Evolutionary conservation across 2,888 invertebrate species (phyloP).

Genomic region (Heteropelma amictum): DNA sequence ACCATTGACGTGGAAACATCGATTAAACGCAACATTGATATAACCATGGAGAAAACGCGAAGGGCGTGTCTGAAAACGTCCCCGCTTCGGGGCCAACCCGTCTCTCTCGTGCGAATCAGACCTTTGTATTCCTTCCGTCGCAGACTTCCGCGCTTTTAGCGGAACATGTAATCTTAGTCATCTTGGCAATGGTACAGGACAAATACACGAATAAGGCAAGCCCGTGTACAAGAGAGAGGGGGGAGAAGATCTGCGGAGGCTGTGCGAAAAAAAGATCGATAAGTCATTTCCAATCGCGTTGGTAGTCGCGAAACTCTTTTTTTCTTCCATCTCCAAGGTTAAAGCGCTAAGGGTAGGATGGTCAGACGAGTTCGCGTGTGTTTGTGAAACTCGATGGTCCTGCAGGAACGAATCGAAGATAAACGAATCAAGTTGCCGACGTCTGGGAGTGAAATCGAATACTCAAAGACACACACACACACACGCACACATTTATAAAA

Average conservation of each 20-base stretch:
- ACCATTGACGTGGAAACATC: too few species aligned
- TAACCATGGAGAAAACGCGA: too few species aligned
- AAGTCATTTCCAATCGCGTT: conserved; percentile 18
- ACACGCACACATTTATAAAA: neutral
- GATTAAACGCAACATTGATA: too few species aligned
- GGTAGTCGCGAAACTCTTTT: conserved; percentile 22
- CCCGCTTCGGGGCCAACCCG: too few species aligned
- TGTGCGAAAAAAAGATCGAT: conserved; percentile 13
- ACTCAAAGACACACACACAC: neutral
- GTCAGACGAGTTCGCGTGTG: conserved; percentile 28
- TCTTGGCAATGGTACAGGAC: too few species aligned
- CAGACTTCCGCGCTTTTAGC: too few species aligned
- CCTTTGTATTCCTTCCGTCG: too few species aligned
- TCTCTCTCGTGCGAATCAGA: too few species aligned
- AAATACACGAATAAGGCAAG: neutral
- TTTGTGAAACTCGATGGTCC: conserved; percentile 44
- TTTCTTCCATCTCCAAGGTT: conserved; percentile 28
- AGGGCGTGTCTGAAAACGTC: too few species aligned
- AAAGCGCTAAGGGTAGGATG: conserved; percentile 12
- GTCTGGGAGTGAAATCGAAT: conserved; percentile 5
- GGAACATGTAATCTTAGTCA: too few species aligned
- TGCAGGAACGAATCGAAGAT: conserved; percentile 43
- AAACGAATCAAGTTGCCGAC: conserved; percentile 42
- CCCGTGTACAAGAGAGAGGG: neutral
- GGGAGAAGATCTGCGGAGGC: too few species aligned